A percentile compares a stretch with the other conserved stretches of the same genome.
Evolutionary conservation across 2,113 vertebrate species (phyloP).

Genomic region (Aramus guarauna): DNA sequence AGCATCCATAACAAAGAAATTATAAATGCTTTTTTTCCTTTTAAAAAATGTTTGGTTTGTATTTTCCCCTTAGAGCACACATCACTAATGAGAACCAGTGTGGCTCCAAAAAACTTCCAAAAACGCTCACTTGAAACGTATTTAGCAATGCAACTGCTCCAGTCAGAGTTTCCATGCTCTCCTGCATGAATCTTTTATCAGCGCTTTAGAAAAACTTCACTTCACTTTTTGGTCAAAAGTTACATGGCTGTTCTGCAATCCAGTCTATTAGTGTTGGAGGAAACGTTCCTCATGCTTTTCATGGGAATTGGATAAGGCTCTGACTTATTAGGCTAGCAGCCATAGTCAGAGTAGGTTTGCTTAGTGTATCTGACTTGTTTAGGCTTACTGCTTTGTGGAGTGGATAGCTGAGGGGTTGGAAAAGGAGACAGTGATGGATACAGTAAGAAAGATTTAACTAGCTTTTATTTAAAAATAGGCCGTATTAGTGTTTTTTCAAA

Average conservation of each 20-base stretch:
- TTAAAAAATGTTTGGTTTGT: not conserved
- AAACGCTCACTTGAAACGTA: not conserved
- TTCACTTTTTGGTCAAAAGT: constrained; percentile 37
- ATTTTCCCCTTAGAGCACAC: not conserved
- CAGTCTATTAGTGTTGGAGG: not conserved
- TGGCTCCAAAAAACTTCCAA: not conserved
- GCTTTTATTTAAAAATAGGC: not conserved
- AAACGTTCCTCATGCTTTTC: constrained; percentile 31
- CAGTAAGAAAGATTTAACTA: not conserved
- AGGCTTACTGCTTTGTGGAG: not conserved
- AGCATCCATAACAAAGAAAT: not conserved
- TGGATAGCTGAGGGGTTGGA: not conserved
- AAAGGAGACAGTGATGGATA: not conserved
- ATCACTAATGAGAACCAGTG: not conserved
- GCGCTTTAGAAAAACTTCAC: not conserved
- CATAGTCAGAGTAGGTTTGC: constrained; percentile 16
- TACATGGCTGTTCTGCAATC: not conserved
- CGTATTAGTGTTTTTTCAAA: not conserved
- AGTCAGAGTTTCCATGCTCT: not conserved
- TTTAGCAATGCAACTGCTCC: not conserved
- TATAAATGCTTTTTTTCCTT: not conserved
- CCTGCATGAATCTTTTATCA: constrained; percentile 5
- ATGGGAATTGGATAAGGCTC: constrained; percentile 33
- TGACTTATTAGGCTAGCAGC: not conserved
- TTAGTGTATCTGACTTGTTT: constrained; percentile 11